These are phyloP conservation scores for Bolborhynchus lineola DNA, from an alignment of 2,113 vertebrate species.

Conservation along the genomic window DNA sequence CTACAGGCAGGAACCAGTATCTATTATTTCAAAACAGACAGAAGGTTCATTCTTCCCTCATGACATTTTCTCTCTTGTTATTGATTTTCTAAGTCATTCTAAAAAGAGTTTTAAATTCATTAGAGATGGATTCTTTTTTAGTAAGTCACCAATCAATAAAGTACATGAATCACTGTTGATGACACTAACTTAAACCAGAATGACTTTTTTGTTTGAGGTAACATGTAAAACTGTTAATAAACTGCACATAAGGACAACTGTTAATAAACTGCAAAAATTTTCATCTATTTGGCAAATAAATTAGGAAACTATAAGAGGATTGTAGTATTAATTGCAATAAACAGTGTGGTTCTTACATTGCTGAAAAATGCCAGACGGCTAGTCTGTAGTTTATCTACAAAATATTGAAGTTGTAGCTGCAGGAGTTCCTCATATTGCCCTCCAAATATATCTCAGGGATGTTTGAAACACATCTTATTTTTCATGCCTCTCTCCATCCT, in stretches of 20 bases:
- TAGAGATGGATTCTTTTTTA: not conserved
- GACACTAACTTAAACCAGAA: not conserved
- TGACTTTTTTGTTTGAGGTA: not conserved
- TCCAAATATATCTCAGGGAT: not conserved
- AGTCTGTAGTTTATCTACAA: not conserved
- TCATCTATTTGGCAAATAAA: not conserved
- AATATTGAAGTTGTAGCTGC: not conserved
- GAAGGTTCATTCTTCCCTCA: not conserved
- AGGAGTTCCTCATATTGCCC: not conserved
- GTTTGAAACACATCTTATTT: not conserved
- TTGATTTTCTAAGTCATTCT: not conserved
- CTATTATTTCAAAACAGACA: not conserved
- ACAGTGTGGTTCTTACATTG: not conserved
- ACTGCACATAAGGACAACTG: no score
- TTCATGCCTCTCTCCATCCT: not conserved
- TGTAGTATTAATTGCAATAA: not conserved
- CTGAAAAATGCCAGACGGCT: not conserved
- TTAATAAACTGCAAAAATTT: not conserved
- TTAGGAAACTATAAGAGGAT: not conserved
- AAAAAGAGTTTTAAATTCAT: not conserved
- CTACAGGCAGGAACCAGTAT: not conserved
- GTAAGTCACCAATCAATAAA: not conserved
- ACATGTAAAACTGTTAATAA: not conserved
- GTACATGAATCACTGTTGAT: not conserved
- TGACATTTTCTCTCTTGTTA: not conserved